Conservation (phyloP, 2,113 vertebrate genomes). For the Electrona antarctica region DNA sequence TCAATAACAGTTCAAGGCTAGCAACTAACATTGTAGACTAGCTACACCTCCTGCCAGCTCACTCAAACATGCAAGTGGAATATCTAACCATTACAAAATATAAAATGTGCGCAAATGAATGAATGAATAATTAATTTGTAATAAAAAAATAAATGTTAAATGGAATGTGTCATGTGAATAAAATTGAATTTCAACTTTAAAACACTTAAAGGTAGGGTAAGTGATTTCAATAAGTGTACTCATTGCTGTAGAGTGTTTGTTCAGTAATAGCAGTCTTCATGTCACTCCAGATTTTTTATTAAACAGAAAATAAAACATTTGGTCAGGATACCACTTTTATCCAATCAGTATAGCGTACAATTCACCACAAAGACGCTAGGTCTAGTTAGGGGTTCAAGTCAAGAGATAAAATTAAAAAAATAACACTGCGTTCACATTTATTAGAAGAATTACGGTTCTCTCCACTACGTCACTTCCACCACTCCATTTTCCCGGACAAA, state of each 20-base stretch:
- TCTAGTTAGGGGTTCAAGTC: too few relatives aligned
- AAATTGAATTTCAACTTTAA: constrained; percentile 35
- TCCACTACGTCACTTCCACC: constrained; percentile 38
- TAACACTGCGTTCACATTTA: constrained; percentile 2
- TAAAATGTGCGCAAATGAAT: neutral
- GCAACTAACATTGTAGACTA: neutral
- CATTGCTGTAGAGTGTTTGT: neutral
- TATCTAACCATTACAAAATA: neutral
- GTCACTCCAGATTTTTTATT: too few relatives aligned
- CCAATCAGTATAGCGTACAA: neutral
- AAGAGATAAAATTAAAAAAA: too few relatives aligned
- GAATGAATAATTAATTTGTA: neutral
- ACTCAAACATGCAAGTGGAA: neutral
- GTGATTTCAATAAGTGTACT: too few relatives aligned
- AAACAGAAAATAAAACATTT: too few relatives aligned
- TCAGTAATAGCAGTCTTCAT: too few relatives aligned
- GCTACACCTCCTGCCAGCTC: neutral
- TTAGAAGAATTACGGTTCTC: constrained; percentile 25
- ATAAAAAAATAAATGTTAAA: neutral
- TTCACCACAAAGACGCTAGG: too few relatives aligned
- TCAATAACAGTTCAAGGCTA: neutral
- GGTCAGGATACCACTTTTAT: too few relatives aligned
- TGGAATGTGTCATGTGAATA: constrained; percentile 34
- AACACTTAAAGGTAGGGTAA: too few relatives aligned
- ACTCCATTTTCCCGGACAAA: constrained; percentile 40